These are phyloP conservation scores for Cotesia chilonis DNA, from an alignment of 1,140 invertebrate genomes.

Conservation along the genomic window DNA sequence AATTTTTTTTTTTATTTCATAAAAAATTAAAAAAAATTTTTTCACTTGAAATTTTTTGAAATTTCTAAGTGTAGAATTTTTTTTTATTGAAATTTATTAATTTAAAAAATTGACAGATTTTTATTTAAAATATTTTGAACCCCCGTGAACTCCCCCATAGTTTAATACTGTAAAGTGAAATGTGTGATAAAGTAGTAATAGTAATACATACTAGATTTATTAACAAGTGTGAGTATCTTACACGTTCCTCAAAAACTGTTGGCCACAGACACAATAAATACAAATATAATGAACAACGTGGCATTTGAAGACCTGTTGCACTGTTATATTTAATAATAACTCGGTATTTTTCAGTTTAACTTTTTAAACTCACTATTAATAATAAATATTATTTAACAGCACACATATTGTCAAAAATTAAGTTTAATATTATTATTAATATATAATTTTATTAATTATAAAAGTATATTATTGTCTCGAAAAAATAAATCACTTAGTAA, in stretches of 20 bases:
- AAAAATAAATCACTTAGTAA: background rate
- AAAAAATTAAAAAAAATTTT: too few species aligned
- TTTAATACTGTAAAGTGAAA: background rate
- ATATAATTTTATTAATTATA: background rate
- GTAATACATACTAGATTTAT: background rate
- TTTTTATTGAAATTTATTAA: too few species aligned
- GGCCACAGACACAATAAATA: background rate
- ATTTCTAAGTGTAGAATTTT: too few species aligned
- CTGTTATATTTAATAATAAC: background rate
- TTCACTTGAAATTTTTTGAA: too few species aligned
- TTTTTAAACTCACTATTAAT: too few species aligned
- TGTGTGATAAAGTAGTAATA: background rate
- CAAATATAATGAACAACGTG: background rate
- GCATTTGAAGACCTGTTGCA: slow-evolving; percentile 30
- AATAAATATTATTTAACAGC: too few species aligned
- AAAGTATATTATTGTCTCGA: background rate
- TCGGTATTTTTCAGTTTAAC: background rate
- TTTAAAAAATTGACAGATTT: background rate
- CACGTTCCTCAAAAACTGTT: slow-evolving; percentile 17
- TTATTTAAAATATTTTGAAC: background rate
- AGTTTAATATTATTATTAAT: background rate
- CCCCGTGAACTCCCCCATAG: background rate
- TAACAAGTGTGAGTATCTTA: slow-evolving; percentile 12
- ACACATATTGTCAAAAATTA: too few species aligned
- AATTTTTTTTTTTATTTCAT: too few species aligned